Evolutionary conservation across 2,888 invertebrate genomes (phyloP).

Genomic region (Dendrolimus houi): DNA sequence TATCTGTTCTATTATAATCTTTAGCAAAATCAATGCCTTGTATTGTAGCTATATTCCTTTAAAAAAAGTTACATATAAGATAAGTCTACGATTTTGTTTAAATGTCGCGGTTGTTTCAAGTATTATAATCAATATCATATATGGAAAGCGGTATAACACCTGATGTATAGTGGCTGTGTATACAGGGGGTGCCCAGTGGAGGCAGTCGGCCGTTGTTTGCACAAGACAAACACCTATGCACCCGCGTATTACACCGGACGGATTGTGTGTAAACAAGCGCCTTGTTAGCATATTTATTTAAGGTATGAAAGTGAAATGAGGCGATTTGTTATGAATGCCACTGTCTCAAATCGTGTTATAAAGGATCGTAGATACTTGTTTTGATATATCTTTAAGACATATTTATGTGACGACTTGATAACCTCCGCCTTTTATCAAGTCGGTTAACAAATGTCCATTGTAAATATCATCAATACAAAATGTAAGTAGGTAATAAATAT

Average conservation of each 20-base stretch:
- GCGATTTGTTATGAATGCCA: neutral
- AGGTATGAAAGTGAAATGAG: neutral
- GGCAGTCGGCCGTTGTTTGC: constrained; percentile 20
- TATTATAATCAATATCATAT: neutral
- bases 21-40: too few relatives aligned
- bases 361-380: too few relatives aligned
- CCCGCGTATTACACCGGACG: constrained; percentile 6
- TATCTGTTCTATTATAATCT: too few relatives aligned
- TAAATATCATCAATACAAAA: too few relatives aligned
- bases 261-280: constrained; percentile 8
- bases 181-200: constrained; percentile 11
- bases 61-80: neutral
- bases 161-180: neutral
- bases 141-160: neutral
- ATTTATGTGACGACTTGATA: too few relatives aligned
- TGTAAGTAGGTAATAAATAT: too few relatives aligned
- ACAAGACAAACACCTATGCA: constrained; percentile 19
- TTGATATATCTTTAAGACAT: too few relatives aligned
- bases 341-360: neutral
- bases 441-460: too few relatives aligned
- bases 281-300: neutral
- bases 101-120: neutral
- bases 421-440: too few relatives aligned
- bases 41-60: too few relatives aligned
- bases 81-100: neutral